phyloP scores from a whole-genome alignment of 2,797 vertebrate species.

The Malurus leucopterus region DNA sequence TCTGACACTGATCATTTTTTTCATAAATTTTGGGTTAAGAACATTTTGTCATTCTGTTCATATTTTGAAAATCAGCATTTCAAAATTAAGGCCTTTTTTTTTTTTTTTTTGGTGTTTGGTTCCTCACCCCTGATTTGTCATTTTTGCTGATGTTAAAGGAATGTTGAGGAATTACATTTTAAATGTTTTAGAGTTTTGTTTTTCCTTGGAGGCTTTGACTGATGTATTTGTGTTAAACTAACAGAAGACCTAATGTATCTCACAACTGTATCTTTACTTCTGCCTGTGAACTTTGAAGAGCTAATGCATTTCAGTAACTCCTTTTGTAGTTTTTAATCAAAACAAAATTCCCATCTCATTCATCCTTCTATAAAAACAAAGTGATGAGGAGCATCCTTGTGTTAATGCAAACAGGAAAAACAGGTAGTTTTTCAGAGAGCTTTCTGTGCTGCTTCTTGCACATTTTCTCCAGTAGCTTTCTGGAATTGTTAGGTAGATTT shows the following conservation, averaged over 20 bases:
- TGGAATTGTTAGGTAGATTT: not conserved
- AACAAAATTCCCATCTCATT: not conserved
- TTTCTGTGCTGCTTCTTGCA: not conserved
- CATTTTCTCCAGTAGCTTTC: not conserved
- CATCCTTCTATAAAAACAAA: not conserved
- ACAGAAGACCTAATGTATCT: not conserved
- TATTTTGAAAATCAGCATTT: not conserved
- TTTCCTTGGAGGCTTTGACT: not conserved
- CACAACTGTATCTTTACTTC: not conserved
- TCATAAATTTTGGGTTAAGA: not conserved
- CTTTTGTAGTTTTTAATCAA: not conserved
- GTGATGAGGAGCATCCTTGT: not conserved
- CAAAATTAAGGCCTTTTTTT: not conserved
- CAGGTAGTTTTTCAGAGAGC: not conserved
- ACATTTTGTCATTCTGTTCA: not conserved
- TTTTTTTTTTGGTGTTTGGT: not conserved
- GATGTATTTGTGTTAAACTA: not conserved
- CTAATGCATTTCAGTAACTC: not conserved
- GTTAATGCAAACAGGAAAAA: not conserved
- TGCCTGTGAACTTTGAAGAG: not conserved
- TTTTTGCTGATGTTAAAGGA: not conserved
- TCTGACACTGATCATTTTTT: not conserved
- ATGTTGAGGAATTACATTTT: not conserved
- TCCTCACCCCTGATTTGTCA: fast-evolving
- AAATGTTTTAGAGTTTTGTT: not conserved